Conservation (phyloP, 1,140 invertebrate genomes). For the Harlomillsia oculata region DNA sequence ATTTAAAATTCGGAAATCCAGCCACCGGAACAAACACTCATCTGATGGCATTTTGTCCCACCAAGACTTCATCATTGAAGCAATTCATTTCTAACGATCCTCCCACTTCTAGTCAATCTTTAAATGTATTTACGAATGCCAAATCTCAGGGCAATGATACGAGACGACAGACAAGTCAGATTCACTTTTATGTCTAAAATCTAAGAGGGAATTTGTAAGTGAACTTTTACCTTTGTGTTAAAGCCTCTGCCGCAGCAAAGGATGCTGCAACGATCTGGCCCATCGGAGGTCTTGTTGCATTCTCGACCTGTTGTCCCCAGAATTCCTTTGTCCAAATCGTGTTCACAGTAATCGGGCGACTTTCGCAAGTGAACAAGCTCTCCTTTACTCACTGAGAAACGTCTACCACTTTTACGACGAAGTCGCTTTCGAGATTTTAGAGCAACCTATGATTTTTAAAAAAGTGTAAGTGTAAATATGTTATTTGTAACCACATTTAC, state of each 20-base stretch:
- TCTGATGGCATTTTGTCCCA: too few species aligned
- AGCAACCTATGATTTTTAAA: conserved; percentile 29
- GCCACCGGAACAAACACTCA: too few species aligned
- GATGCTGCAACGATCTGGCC: conserved; percentile 51
- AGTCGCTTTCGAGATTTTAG: conserved; percentile 38
- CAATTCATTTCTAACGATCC: too few species aligned
- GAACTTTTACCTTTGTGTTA: conserved; percentile 45
- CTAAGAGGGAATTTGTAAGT: too few species aligned
- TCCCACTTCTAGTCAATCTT: too few species aligned
- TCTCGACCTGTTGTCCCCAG: conserved; percentile 51
- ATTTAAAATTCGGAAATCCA: too few species aligned
- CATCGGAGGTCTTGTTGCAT: conserved; percentile 51
- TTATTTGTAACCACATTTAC: not conserved
- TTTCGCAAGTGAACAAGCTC: conserved; percentile 54
- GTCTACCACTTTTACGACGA: conserved; percentile 38
- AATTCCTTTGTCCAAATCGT: conserved; percentile 49
- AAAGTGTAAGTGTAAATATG: not conserved
- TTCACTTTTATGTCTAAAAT: too few species aligned
- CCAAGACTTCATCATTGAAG: too few species aligned
- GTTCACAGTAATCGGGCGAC: conserved; percentile 56
- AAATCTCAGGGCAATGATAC: too few species aligned
- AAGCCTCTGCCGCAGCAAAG: conserved; percentile 58
- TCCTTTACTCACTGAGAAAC: conserved; percentile 40
- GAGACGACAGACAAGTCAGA: too few species aligned
- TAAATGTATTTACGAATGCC: too few species aligned